Percentiles rank a stretch among this genome's conserved stretches.
Conservation (phyloP, 1,140 invertebrate species). For the Pseudomyrmex flavicornis region DNA sequence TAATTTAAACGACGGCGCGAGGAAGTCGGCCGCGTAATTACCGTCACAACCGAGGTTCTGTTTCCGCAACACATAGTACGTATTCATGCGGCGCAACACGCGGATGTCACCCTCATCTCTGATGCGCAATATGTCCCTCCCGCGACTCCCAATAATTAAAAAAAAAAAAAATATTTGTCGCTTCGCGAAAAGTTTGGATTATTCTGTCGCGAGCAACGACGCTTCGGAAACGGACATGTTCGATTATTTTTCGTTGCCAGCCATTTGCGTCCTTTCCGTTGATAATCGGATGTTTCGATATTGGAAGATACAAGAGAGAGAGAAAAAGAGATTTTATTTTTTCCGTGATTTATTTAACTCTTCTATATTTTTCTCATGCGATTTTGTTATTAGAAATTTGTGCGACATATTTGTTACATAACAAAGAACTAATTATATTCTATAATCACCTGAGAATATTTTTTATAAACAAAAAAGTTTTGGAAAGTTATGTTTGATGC, state of each 20-base stretch:
- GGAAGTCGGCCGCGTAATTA: conserved; percentile 28
- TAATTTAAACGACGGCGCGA: conserved; percentile 41
- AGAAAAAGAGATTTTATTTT: too few species aligned
- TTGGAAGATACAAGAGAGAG: too few species aligned
- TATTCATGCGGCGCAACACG: background rate
- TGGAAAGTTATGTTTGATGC: background rate
- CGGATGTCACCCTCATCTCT: conserved; percentile 12
- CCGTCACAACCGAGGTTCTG: conserved; percentile 4
- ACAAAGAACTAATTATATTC: too few species aligned
- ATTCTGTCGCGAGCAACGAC: background rate
- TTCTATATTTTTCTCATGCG: background rate
- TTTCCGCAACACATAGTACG: conserved; percentile 32
- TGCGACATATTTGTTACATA: too few species aligned
- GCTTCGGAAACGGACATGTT: background rate
- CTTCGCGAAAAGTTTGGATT: conserved; percentile 63
- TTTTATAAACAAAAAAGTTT: background rate
- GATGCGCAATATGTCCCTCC: background rate
- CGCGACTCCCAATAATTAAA: conserved; percentile 50
- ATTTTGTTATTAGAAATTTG: too few species aligned
- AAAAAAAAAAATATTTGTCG: conserved; percentile 2
- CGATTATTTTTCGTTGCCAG: conserved; percentile 20
- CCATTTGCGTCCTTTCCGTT: background rate
- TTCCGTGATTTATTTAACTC: background rate
- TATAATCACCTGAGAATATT: background rate
- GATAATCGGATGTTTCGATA: background rate